These are phyloP conservation scores for Hycleus cichorii DNA, from an alignment of 1,140 invertebrate genomes.

Conservation along the genomic window DNA sequence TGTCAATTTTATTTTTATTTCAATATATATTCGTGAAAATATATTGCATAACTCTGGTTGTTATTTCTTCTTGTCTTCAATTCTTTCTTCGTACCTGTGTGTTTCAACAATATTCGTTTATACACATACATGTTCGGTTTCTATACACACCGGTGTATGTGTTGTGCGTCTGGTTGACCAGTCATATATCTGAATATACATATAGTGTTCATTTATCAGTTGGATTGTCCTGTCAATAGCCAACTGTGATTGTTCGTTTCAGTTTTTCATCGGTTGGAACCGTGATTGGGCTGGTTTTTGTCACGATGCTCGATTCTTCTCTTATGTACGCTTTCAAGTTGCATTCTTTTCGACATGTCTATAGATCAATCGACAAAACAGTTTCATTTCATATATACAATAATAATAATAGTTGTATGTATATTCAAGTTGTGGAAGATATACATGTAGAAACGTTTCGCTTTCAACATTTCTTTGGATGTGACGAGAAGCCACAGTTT, in stretches of 20 bases:
- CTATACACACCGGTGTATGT: slow-evolving; percentile 3
- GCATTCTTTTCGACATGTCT: slow-evolving; percentile 23
- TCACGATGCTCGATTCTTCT: slow-evolving; percentile 19
- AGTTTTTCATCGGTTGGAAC: slow-evolving; percentile 2
- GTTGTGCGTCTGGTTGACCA: slow-evolving; percentile 10
- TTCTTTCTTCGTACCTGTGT: too few species aligned
- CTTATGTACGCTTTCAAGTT: slow-evolving; percentile 14
- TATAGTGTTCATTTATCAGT: slow-evolving; percentile 22
- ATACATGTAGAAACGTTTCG: too few species aligned
- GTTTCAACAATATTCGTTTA: too few species aligned
- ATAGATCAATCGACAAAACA: slow-evolving; percentile 15
- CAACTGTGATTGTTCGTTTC: slow-evolving; percentile 13
- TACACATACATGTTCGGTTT: too few species aligned
- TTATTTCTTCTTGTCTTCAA: too few species aligned
- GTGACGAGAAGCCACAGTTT: not conserved
- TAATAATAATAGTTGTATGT: too few species aligned
- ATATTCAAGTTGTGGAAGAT: too few species aligned
- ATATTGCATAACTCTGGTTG: too few species aligned
- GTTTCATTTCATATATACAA: not conserved
- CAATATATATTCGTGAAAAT: too few species aligned
- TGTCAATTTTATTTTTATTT: too few species aligned
- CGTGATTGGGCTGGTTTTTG: slow-evolving; percentile 29
- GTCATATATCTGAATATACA: slow-evolving; percentile 17
- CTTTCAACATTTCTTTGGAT: too few species aligned
- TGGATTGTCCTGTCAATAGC: slow-evolving; percentile 26